Percentiles rank a stretch among this genome's conserved stretches.
Evolutionary conservation across 2,888 invertebrate species (phyloP).

Genomic region (Andrena haemorrhoa): DNA sequence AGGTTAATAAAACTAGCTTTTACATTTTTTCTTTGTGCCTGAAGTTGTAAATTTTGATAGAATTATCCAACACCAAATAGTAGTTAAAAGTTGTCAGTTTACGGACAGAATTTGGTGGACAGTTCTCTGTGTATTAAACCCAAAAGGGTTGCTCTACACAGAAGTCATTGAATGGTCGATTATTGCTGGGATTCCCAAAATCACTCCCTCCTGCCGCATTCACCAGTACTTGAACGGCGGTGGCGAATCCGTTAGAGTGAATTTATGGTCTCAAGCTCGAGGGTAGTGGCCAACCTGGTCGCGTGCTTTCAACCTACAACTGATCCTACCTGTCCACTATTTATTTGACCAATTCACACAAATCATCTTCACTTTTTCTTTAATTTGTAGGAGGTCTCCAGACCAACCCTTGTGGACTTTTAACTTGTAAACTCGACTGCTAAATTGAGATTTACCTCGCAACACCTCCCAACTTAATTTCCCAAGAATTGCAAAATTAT

Average conservation of each 20-base stretch:
- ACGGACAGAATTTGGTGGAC: neutral
- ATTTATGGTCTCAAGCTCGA: slow-evolving; percentile 26
- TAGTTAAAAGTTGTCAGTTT: too few relatives aligned
- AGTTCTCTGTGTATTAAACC: neutral
- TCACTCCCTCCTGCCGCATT: slow-evolving; percentile 23
- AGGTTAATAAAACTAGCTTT: too few relatives aligned
- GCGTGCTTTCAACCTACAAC: neutral
- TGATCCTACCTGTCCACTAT: neutral
- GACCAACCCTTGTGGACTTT: too few relatives aligned
- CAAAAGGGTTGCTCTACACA: too few relatives aligned
- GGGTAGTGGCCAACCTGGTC: neutral
- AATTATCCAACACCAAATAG: neutral
- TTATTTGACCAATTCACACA: neutral
- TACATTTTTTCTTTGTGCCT: neutral
- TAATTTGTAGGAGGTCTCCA: too few relatives aligned
- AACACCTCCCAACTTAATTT: too few relatives aligned
- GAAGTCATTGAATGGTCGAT: slow-evolving; percentile 34
- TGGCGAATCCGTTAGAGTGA: slow-evolving; percentile 29
- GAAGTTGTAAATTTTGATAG: neutral
- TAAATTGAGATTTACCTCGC: too few relatives aligned
- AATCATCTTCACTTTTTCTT: too few relatives aligned
- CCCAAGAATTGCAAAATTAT: too few relatives aligned
- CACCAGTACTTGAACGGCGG: slow-evolving; percentile 19
- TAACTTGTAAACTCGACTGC: too few relatives aligned
- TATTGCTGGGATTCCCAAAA: slow-evolving; percentile 51